phyloP scores from a whole-genome alignment of 1,140 invertebrate species.

The Orchesella cincta region DNA sequence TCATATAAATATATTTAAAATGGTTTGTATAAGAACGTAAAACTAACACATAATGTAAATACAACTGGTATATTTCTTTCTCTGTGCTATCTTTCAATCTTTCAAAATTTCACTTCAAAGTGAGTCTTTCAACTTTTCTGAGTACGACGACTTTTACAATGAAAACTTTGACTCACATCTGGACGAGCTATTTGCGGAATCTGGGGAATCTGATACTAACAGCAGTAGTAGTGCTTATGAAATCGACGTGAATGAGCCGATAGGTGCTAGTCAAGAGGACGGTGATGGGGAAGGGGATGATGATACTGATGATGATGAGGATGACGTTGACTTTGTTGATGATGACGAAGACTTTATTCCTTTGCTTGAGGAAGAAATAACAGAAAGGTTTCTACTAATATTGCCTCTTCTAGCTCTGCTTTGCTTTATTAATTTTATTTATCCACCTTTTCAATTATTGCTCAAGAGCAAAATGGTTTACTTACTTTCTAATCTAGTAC shows the following conservation, averaged over 20 bases:
- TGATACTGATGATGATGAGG: constrained; percentile 59
- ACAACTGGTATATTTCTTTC: neutral
- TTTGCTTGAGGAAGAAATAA: constrained; percentile 41
- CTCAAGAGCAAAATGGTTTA: too few relatives aligned
- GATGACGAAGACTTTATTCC: constrained; percentile 49
- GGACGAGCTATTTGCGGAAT: constrained; percentile 50
- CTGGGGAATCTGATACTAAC: constrained; percentile 29
- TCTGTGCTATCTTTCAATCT: neutral
- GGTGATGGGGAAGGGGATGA: constrained; percentile 58
- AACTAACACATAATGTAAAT: neutral
- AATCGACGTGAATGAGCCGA: constrained; percentile 58
- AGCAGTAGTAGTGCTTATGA: constrained; percentile 54
- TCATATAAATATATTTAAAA: neutral
- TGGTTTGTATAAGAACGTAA: neutral
- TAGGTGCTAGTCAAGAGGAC: constrained; percentile 54
- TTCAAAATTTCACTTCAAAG: constrained; percentile 34
- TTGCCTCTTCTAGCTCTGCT: too few relatives aligned
- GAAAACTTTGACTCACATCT: constrained; percentile 52
- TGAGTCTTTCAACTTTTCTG: constrained; percentile 54
- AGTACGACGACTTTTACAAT: constrained; percentile 52
- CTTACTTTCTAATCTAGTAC: too few relatives aligned
- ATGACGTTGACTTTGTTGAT: constrained; percentile 49
- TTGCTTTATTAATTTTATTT: too few relatives aligned
- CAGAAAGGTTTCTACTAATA: constrained; percentile 43
- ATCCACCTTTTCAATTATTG: too few relatives aligned